phyloP scores from a whole-genome alignment of 2,888 invertebrate species.

The Orthonevra nobilis region DNA sequence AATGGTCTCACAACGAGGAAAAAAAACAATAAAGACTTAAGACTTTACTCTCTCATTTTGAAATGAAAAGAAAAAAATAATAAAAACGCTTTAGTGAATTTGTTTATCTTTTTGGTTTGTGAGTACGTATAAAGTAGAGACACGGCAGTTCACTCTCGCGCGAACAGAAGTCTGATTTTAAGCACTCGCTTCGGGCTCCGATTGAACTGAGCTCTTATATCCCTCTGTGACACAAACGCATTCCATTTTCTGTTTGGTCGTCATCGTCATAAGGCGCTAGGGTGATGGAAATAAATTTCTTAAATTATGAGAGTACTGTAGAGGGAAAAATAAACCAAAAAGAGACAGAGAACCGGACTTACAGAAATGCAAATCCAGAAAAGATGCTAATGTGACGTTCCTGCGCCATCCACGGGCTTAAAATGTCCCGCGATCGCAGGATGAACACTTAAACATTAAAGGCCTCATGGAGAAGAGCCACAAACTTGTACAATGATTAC shows the following conservation, averaged over 20 bases:
- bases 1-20: constrained; percentile 10
- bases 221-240: no score
- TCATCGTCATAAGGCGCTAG: constrained; percentile 46
- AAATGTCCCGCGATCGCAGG: constrained; percentile 40
- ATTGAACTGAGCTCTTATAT: no score
- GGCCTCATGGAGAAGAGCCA: background rate
- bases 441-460: no score
- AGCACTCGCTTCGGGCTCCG: background rate
- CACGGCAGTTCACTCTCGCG: background rate
- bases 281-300: constrained; percentile 60
- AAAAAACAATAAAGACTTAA: background rate
- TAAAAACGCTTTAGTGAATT: constrained; percentile 63
- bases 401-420: constrained; percentile 36
- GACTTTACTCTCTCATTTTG: background rate
- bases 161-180: constrained; percentile 28
- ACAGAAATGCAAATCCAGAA: constrained; percentile 58
- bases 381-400: constrained; percentile 52
- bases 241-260: no score
- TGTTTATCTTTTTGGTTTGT: constrained; percentile 63
- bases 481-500: constrained; percentile 50
- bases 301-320: constrained; percentile 66
- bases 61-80: constrained; percentile 28
- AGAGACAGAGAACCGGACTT: constrained; percentile 32
- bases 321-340: constrained; percentile 14
- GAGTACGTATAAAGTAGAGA: constrained; percentile 2